Evolutionary conservation across 2,888 invertebrate genomes (phyloP), one percentile per base, ranked within the genome.

Genomic region (Clitarchus hookeri): DNA sequence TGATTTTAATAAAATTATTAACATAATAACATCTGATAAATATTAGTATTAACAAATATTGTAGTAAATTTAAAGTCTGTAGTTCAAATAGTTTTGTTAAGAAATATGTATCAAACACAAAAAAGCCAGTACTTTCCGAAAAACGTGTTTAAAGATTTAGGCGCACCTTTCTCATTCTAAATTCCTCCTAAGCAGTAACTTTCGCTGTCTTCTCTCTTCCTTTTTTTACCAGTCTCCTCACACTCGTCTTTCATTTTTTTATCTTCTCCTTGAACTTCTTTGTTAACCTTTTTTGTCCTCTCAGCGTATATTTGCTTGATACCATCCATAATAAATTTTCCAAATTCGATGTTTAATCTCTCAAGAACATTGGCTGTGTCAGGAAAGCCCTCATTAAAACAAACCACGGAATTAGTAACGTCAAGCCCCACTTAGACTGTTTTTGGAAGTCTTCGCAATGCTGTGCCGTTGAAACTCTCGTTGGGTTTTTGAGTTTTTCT

Each of bases 391-490:
- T 84, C 85, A 84, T 88, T 88, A 80, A 87, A 87, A 53, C 27
- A 54, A 12, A 87, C 23, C 44, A 86, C 85, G 26, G 85, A 87
- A 84, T 87, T 86, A 82, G 65, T 13, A 27, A 84, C 80, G 13
- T 83, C 87, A n/a, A 83, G 53, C 12, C 87, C 88, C 77, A 86
- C 80, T 80, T 86, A 88, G 13, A 83, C 84, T 19, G 84, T 83
- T 86, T 88, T 88, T 25, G 88, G 86, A 79, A 48, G 53, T 13
- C 84, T 85, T 83, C 78, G 54, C 87, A 87, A 87, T 6, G 83
- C 84, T 16, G 79, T 83, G 54, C 44, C 54, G 44, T 86, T 87
- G n/a, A 87, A 83, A 85, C 85, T 84, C 54, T 86, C 86, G 23
- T 86, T 86, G 36, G 48, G 44, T 77, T 86, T 87, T 3, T 87